Evolutionary conservation across 1,140 invertebrate species (phyloP).

Genomic region (Temnothorax longispinosus): DNA sequence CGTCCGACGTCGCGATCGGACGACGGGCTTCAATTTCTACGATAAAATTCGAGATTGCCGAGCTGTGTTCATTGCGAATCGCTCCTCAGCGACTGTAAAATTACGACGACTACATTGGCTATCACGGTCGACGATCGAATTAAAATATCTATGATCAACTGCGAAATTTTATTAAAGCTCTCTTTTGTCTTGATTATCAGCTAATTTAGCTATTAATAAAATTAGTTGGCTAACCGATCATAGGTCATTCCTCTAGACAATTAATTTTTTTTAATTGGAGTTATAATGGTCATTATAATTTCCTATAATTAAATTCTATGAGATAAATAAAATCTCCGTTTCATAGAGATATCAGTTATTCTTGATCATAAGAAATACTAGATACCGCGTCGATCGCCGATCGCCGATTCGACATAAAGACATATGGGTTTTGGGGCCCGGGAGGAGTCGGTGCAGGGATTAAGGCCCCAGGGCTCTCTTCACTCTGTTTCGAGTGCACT

Average conservation of each 20-base stretch:
- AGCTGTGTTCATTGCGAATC: slow-evolving; percentile 8
- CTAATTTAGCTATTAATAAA: slow-evolving; percentile 17
- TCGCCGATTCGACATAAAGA: slow-evolving; percentile 42
- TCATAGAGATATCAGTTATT: not conserved
- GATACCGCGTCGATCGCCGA: slow-evolving; percentile 37
- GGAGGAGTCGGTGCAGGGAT: slow-evolving; percentile 81
- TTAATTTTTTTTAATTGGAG: slow-evolving; percentile 1
- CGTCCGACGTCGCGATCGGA: not conserved
- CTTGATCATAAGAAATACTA: slow-evolving; percentile 4
- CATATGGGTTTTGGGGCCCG: slow-evolving; percentile 74
- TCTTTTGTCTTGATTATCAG: not conserved
- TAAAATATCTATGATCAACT: slow-evolving; percentile 27
- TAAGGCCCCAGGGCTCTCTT: slow-evolving; percentile 83
- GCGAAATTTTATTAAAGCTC: slow-evolving; percentile 25
- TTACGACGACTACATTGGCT: not conserved
- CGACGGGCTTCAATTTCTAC: slow-evolving; percentile 24
- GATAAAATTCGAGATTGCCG: slow-evolving; percentile 37
- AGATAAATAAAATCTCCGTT: not conserved
- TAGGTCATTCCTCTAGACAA: not conserved
- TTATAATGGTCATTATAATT: slow-evolving; percentile 36
- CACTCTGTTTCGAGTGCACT: slow-evolving; percentile 65
- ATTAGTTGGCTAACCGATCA: slow-evolving; percentile 8
- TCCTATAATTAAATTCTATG: slow-evolving; percentile 34
- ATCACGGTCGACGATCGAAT: slow-evolving; percentile 48
- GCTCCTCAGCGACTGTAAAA: slow-evolving; percentile 15